Conservation (phyloP, 2,113 vertebrate genomes). For the Muntiacus muntjak region DNA sequence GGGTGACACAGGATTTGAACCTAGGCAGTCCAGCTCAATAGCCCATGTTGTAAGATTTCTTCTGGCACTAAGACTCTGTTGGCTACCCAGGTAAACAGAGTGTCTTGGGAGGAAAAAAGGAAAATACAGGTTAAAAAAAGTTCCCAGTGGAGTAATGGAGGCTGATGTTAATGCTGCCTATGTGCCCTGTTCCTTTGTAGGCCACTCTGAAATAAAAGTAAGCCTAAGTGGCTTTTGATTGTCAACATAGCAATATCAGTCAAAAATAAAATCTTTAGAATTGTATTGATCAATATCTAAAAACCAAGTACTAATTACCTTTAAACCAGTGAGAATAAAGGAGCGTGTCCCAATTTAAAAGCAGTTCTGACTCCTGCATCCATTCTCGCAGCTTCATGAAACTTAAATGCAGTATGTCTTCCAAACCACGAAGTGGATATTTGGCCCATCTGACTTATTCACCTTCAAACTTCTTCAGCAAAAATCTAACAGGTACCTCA, state of each 20-base stretch:
- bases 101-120: not conserved
- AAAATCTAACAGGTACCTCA: constrained; percentile 28
- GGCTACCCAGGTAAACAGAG: not conserved
- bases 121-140: not conserved
- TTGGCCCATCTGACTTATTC: not conserved
- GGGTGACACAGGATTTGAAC: not conserved
- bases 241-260: not conserved
- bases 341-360: constrained; percentile 6
- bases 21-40: not conserved
- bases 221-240: not conserved
- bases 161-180: not conserved
- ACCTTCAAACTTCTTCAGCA: constrained; percentile 26
- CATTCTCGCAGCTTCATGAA: constrained; percentile 22
- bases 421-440: not conserved
- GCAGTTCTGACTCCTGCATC: not conserved
- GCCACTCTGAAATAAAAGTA: not conserved
- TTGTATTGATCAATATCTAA: constrained; percentile 20
- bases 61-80: not conserved
- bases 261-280: constrained; percentile 31
- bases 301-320: constrained; percentile 35
- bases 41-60: not conserved
- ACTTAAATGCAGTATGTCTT: not conserved
- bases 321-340: not conserved
- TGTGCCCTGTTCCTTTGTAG: not conserved
- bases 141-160: not conserved